phyloP scores from a whole-genome alignment of 2,888 invertebrate genomes.

The Amphipyra berbera region DNA sequence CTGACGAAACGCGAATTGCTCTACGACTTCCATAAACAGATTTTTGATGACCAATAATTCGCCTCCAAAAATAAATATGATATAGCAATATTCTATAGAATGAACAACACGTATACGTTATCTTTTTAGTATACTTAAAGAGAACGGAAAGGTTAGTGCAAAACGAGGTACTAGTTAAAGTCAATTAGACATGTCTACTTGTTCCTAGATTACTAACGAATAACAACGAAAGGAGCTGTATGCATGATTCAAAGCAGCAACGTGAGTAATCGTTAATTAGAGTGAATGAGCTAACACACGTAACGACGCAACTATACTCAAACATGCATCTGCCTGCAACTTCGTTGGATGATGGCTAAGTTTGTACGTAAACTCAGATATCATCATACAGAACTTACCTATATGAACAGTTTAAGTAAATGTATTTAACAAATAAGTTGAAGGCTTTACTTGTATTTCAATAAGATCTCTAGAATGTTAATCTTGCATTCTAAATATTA shows the following conservation, averaged over 20 bases:
- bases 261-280: conserved; percentile 17
- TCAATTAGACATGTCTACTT: too few species aligned
- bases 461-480: background rate
- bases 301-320: conserved; percentile 12
- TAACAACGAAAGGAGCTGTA: background rate
- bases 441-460: background rate
- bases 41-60: too few species aligned
- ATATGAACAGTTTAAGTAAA: conserved; percentile 3
- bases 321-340: conserved; percentile 28
- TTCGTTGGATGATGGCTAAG: conserved; percentile 45
- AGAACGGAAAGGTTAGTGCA: too few species aligned
- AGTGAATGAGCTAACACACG: conserved; percentile 26
- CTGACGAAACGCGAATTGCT: too few species aligned
- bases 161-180: too few species aligned
- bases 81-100: too few species aligned
- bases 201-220: background rate
- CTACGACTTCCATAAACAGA: too few species aligned
- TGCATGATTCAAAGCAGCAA: background rate
- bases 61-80: too few species aligned
- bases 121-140: too few species aligned
- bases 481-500: background rate
- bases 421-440: conserved; percentile 7
- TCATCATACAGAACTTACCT: conserved; percentile 14
- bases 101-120: too few species aligned
- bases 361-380: conserved; percentile 34